Evolutionary conservation across 2,113 vertebrate genomes (phyloP).

Genomic region (Triplophysa dalaica): DNA sequence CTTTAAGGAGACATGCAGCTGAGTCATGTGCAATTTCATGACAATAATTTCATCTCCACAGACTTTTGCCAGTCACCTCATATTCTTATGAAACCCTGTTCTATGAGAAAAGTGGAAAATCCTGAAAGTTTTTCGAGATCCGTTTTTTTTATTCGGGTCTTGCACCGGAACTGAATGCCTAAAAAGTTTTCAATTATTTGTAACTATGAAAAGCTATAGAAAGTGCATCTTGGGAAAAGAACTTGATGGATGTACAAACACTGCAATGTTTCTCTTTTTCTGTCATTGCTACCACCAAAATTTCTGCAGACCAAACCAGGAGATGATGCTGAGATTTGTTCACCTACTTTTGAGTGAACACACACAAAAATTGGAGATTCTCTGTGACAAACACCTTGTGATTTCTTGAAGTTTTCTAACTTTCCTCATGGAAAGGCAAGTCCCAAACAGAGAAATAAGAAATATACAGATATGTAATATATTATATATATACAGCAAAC

Average conservation of each 20-base stretch:
- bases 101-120: no score
- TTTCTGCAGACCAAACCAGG: constrained; percentile 7
- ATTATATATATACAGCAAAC: no score
- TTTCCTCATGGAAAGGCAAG: neutral
- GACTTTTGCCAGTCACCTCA: no score
- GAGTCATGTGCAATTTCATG: no score
- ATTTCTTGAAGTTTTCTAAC: neutral
- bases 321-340: neutral
- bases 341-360: neutral
- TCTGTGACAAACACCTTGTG: constrained; percentile 1
- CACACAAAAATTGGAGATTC: neutral
- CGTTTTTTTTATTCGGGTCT: neutral
- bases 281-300: neutral
- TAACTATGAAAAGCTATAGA: neutral
- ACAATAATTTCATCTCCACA: no score
- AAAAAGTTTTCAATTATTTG: neutral
- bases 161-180: neutral
- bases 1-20: no score
- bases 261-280: neutral
- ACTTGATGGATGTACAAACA: neutral
- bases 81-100: no score
- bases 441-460: neutral
- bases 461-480: no score
- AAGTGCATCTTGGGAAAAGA: neutral
- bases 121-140: no score